phyloP scores from a whole-genome alignment of 2,888 invertebrate species.

The Lymantria dispar region DNA sequence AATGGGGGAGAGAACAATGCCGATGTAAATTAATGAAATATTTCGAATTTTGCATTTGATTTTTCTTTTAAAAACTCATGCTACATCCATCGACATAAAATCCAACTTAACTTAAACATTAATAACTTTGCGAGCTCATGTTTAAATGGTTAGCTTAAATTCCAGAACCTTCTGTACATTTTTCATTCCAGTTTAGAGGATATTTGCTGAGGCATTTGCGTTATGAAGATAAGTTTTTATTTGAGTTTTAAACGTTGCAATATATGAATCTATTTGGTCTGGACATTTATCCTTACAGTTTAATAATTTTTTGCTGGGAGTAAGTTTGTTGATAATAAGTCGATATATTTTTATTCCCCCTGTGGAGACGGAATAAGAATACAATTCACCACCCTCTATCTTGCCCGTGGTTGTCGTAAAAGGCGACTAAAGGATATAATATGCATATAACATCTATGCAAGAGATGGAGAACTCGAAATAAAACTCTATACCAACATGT shows the following conservation, averaged over 20 bases:
- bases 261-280: too few species aligned
- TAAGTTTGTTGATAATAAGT: too few species aligned
- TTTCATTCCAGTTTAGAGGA: conserved; percentile 58
- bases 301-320: too few species aligned
- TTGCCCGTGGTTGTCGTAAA: too few species aligned
- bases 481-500: too few species aligned
- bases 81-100: conserved; percentile 39
- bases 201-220: conserved; percentile 57
- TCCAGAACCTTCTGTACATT: conserved; percentile 39
- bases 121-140: conserved; percentile 17
- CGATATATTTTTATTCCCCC: too few species aligned
- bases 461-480: too few species aligned
- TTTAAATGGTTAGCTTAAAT: conserved; percentile 12
- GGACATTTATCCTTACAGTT: too few species aligned
- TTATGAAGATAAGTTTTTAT: conserved; percentile 39
- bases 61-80: conserved; percentile 47
- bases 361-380: too few species aligned
- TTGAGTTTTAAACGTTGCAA: conserved; percentile 16
- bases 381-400: too few species aligned
- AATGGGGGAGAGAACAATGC: conserved; percentile 56
- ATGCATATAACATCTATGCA: too few species aligned
- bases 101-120: conserved; percentile 18
- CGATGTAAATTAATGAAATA: conserved; percentile 67
- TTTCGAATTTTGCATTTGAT: conserved; percentile 74
- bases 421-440: too few species aligned